Percentiles rank a stretch among this genome's conserved stretches.
Conservation (phyloP, 2,888 invertebrate genomes). For the Pristionchus maxplancki region DNA sequence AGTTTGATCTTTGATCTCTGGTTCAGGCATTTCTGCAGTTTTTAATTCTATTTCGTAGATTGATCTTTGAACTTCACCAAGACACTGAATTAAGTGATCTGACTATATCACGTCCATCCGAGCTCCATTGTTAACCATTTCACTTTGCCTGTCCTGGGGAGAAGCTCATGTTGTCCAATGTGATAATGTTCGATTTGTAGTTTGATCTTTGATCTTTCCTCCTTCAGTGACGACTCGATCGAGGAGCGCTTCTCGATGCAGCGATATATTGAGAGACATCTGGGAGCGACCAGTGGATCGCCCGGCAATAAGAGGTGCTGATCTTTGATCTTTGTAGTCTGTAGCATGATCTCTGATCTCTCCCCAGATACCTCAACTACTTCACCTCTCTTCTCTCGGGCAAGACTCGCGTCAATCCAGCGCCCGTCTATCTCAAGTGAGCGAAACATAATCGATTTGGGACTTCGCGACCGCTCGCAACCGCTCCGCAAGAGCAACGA, state of each 20-base stretch:
- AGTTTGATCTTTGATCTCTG: constrained; percentile 16
- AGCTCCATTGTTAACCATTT: too few species aligned
- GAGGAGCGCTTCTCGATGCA: constrained; percentile 94
- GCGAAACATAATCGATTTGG: constrained; percentile 80
- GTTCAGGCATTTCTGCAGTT: too few species aligned
- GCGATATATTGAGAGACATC: constrained; percentile 89
- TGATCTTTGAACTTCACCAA: constrained; percentile 2
- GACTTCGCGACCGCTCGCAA: too few species aligned
- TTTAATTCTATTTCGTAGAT: background rate
- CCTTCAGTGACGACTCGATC: constrained; percentile 83
- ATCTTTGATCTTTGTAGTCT: constrained; percentile 8
- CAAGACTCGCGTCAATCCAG: constrained; percentile 90
- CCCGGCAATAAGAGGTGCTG: constrained; percentile 45
- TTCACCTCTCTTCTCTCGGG: constrained; percentile 92
- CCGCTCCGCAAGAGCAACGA: too few species aligned
- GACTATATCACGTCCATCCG: too few species aligned
- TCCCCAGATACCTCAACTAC: constrained; percentile 89
- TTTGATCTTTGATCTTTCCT: background rate
- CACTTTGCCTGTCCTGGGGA: too few species aligned
- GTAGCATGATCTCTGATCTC: constrained; percentile 1
- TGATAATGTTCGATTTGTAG: too few species aligned
- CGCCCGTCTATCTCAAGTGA: constrained; percentile 89
- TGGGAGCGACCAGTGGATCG: constrained; percentile 79
- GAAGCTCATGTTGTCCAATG: too few species aligned
- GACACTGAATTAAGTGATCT: too few species aligned